Conservation (phyloP, 2,113 vertebrate species). For the Craseonycteris thonglongyai region DNA sequence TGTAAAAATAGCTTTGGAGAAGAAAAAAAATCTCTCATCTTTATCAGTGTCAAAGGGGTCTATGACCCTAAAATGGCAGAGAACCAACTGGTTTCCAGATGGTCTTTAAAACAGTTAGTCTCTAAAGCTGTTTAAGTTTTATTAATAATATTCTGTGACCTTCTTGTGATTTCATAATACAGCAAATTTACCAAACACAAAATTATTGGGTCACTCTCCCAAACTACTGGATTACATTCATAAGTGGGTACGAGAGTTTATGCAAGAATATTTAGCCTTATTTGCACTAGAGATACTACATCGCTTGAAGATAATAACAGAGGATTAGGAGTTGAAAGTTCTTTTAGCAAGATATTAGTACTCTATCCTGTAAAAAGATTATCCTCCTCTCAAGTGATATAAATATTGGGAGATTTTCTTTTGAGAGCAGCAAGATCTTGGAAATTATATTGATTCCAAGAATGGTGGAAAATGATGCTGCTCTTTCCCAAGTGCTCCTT, state of each 20-base stretch:
- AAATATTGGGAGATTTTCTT: background rate
- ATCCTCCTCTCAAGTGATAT: background rate
- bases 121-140: background rate
- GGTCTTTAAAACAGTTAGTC: background rate
- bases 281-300: background rate
- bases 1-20: background rate
- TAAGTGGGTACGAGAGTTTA: background rate
- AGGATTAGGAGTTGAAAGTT: background rate
- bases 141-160: background rate
- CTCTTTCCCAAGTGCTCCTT: background rate
- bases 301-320: background rate
- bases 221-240: background rate
- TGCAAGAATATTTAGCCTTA: background rate
- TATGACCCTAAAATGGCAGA: background rate
- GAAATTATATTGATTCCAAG: background rate
- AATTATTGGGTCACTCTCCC: background rate
- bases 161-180: background rate
- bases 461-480: background rate
- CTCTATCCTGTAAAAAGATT: background rate
- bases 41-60: background rate
- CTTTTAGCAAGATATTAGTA: constrained; percentile 14
- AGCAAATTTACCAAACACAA: background rate
- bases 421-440: background rate
- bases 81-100: background rate
- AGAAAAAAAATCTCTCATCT: background rate